These are phyloP conservation scores for Adelges cooleyi DNA, from an alignment of 1,140 invertebrate genomes.

Conservation along the genomic window DNA sequence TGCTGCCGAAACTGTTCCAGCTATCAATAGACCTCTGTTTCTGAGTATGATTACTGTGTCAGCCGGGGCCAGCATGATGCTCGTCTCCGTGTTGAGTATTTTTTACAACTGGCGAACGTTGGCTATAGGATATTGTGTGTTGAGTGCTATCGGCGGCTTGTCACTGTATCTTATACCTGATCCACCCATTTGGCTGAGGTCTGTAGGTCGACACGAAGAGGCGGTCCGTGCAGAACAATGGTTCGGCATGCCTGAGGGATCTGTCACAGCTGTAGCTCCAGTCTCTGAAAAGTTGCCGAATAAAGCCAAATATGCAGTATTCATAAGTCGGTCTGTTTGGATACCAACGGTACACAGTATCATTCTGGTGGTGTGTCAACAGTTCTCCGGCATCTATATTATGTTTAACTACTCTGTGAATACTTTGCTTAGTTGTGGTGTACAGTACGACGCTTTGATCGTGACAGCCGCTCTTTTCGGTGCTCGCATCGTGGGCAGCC, in stretches of 20 bases:
- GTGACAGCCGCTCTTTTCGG: background rate
- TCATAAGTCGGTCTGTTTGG: slow-evolving; percentile 36
- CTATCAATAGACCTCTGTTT: background rate
- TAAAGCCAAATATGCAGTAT: background rate
- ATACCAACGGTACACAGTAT: slow-evolving; percentile 53
- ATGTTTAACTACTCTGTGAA: slow-evolving; percentile 63
- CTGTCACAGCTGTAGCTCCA: no score
- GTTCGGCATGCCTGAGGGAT: background rate
- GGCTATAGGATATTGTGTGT: background rate
- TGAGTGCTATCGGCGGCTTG: background rate
- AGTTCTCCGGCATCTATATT: slow-evolving; percentile 59
- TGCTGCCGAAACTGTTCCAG: background rate
- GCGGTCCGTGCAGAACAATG: background rate
- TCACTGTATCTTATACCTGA: background rate
- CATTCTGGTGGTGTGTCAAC: slow-evolving; percentile 54
- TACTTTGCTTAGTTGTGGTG: slow-evolving; percentile 45
- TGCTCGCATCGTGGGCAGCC: background rate
- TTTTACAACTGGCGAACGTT: background rate
- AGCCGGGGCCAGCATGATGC: background rate
- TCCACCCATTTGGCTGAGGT: background rate
- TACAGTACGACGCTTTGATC: background rate
- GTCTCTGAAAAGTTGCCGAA: no score
- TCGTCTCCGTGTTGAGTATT: background rate
- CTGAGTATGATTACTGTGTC: background rate
- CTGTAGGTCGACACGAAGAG: background rate